These are phyloP conservation scores for Chloropsis hardwickii DNA, from an alignment of 2,113 vertebrate genomes.

Conservation along the genomic window DNA sequence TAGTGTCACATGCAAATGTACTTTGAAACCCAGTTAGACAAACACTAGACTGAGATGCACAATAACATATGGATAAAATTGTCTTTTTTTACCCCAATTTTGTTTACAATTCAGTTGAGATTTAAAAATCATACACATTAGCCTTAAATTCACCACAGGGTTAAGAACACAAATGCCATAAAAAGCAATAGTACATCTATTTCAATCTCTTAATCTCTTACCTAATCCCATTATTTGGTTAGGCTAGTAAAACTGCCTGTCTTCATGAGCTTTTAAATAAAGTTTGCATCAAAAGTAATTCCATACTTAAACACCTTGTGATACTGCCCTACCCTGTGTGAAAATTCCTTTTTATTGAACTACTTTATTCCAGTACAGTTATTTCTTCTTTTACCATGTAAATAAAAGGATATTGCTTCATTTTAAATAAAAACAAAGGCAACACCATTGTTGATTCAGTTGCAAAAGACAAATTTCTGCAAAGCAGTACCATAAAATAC, in stretches of 20 bases:
- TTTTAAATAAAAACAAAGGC: not conserved
- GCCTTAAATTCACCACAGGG: fast-evolving
- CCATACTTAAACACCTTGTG: not conserved
- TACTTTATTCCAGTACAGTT: not conserved
- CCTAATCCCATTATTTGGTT: not conserved
- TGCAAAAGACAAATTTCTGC: not conserved
- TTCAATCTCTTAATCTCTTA: not conserved
- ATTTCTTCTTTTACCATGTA: not conserved
- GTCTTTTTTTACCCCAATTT: not conserved
- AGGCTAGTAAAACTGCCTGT: not conserved
- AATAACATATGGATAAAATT: not conserved
- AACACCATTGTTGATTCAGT: not conserved
- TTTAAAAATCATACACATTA: not conserved
- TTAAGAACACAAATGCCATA: not conserved
- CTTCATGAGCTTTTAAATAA: not conserved
- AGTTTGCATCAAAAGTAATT: not conserved
- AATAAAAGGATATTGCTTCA: not conserved
- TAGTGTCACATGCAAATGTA: not conserved
- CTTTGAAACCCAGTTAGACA: not conserved
- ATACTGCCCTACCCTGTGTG: not conserved
- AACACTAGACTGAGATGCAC: not conserved
- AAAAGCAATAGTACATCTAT: not conserved
- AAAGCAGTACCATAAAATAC: not conserved
- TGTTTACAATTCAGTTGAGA: not conserved
- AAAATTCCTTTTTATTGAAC: not conserved